A percentile compares a stretch with the other conserved stretches of the same genome.
Conservation (phyloP, 2,888 invertebrate genomes). For the Baccha elongata region DNA sequence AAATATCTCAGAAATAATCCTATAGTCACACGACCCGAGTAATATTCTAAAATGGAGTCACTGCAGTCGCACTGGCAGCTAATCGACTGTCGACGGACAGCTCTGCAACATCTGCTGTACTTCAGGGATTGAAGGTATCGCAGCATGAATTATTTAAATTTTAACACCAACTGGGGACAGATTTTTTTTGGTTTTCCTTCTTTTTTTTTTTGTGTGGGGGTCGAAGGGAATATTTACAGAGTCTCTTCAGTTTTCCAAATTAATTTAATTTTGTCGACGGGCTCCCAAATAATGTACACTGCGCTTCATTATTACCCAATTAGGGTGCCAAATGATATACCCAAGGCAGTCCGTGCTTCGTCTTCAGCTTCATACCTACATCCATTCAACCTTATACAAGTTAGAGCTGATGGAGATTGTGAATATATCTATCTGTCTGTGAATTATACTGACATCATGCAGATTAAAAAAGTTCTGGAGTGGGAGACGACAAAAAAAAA, state of each 20-base stretch:
- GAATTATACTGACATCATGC: conserved; percentile 40
- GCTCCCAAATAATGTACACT: conserved; percentile 39
- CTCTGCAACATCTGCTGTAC: conserved; percentile 11
- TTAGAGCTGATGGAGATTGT: conserved; percentile 14
- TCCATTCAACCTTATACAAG: too few species aligned
- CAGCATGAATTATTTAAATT: conserved; percentile 66
- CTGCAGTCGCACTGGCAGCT: background rate
- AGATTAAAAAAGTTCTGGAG: conserved; percentile 49
- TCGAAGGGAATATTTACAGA: too few species aligned
- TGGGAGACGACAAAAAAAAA: conserved; percentile 1
- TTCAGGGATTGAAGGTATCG: conserved; percentile 8
- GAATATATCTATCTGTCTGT: conserved; percentile 22
- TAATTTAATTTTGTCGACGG: conserved; percentile 65
- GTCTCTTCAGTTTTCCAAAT: conserved; percentile 67
- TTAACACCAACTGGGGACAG: conserved; percentile 50
- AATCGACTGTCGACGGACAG: background rate
- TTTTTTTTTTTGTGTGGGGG: conserved; percentile 1
- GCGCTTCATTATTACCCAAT: conserved; percentile 70
- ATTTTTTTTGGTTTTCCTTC: conserved; percentile 25
- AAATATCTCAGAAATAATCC: conserved; percentile 14
- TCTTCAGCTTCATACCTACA: too few species aligned
- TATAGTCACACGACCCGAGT: conserved; percentile 20
- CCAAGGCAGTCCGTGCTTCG: conserved; percentile 30
- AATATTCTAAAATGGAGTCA: conserved; percentile 12
- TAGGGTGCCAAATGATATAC: conserved; percentile 63